Evolutionary conservation across 2,113 vertebrate genomes (phyloP).

Genomic region (Carettochelys insculpta): DNA sequence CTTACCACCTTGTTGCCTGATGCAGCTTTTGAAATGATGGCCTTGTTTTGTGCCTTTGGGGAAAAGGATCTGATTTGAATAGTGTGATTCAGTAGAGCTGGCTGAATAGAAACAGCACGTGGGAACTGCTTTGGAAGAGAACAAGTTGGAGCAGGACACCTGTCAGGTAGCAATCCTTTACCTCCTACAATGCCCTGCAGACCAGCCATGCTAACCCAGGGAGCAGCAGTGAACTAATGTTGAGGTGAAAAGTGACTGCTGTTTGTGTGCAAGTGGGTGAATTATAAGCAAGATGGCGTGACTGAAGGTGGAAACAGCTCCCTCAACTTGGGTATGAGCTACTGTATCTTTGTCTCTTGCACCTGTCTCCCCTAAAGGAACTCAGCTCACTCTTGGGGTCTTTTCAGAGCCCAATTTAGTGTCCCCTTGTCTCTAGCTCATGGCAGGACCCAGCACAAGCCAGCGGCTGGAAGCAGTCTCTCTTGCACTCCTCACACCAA

Average conservation of each 20-base stretch:
- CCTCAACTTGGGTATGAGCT: neutral
- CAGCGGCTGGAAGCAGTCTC: neutral
- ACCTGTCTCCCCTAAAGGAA: neutral
- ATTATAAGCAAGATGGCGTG: neutral
- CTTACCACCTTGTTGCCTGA: neutral
- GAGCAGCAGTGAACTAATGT: neutral
- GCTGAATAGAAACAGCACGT: neutral
- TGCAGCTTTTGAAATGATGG: neutral
- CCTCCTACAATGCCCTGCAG: neutral
- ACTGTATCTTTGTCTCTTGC: neutral
- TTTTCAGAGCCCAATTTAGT: neutral
- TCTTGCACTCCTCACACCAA: too few relatives aligned
- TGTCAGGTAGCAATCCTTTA: neutral
- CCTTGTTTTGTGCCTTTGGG: neutral
- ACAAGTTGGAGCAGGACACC: neutral
- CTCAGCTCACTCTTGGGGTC: neutral
- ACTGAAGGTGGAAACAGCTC: neutral
- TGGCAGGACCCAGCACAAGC: neutral
- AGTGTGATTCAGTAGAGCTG: neutral
- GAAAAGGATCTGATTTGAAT: neutral
- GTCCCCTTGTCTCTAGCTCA: neutral
- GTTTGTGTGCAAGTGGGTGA: neutral
- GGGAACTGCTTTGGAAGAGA: neutral
- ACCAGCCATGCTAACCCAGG: neutral
- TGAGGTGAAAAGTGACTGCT: neutral